Conservation (phyloP, 2,888 invertebrate genomes). For the Cheilosia variabilis region DNA sequence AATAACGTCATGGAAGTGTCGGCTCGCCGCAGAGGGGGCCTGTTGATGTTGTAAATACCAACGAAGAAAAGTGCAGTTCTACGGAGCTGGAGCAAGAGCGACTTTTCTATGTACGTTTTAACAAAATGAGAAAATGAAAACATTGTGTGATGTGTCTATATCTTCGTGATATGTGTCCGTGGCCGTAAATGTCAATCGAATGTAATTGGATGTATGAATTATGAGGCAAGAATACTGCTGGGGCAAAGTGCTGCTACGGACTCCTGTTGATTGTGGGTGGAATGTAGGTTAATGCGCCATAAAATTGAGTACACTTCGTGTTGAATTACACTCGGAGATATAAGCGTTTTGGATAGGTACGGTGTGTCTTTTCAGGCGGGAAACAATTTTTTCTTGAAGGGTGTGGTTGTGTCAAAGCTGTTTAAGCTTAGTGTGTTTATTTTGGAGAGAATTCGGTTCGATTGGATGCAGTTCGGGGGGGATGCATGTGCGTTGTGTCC, state of each 20-base stretch:
- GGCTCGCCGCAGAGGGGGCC: slow-evolving; percentile 12
- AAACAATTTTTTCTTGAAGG: slow-evolving; percentile 1
- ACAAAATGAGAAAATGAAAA: slow-evolving; percentile 72
- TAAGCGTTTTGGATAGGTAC: slow-evolving; percentile 42
- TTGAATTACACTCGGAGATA: slow-evolving; percentile 45
- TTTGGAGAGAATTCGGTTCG: not conserved
- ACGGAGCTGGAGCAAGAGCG: slow-evolving; percentile 38
- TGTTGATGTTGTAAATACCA: slow-evolving; percentile 17
- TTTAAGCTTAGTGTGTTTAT: slow-evolving; percentile 2
- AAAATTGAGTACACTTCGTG: slow-evolving; percentile 64
- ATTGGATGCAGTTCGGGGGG: not conserved
- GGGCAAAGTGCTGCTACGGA: slow-evolving; percentile 57
- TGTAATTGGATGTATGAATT: slow-evolving; percentile 74
- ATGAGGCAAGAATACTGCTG: slow-evolving; percentile 59
- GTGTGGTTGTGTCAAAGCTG: not conserved
- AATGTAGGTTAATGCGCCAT: slow-evolving; percentile 73
- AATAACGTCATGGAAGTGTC: slow-evolving; percentile 53
- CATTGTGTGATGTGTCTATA: slow-evolving; percentile 57
- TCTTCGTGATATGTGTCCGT: slow-evolving; percentile 61
- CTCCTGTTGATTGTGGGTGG: slow-evolving; percentile 72
- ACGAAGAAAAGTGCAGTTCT: slow-evolving; percentile 9
- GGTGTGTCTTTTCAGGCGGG: not conserved
- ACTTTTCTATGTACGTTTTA: slow-evolving; percentile 63
- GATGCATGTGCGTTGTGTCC: too few species aligned
- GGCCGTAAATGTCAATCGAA: slow-evolving; percentile 73